Evolutionary conservation across 2,113 vertebrate species (phyloP).

Genomic region (Delphinus delphis): DNA sequence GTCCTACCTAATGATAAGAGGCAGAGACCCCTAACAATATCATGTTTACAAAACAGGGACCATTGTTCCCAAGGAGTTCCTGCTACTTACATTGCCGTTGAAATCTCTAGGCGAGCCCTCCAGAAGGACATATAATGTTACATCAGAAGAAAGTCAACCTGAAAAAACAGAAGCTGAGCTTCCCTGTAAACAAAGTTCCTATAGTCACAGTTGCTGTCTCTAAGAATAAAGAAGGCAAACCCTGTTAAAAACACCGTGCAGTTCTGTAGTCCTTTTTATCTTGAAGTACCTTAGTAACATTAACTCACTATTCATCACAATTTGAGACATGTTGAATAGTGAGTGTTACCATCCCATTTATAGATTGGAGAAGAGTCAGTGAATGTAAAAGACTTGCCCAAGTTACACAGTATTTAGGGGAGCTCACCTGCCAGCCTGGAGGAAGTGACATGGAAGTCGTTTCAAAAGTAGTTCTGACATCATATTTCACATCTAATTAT

Average conservation of each 20-base stretch:
- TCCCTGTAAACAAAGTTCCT: not conserved
- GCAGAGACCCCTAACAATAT: not conserved
- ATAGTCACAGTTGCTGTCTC: not conserved
- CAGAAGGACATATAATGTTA: not conserved
- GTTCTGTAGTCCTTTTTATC: not conserved
- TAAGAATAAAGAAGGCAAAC: not conserved
- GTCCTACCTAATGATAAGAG: not conserved
- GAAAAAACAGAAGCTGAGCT: not conserved
- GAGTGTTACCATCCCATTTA: not conserved
- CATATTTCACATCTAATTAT: not conserved
- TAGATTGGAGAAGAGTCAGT: not conserved
- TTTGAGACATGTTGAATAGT: not conserved
- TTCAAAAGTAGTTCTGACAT: constrained; percentile 9
- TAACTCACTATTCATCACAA: constrained; percentile 4
- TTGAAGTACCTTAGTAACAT: not conserved
- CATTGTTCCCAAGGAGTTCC: not conserved
- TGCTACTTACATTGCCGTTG: not conserved
- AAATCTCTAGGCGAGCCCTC: not conserved
- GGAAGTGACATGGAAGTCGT: not conserved
- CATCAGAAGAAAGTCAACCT: not conserved
- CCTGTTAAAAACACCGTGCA: not conserved
- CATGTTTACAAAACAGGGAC: not conserved
- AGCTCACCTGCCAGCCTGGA: not conserved
- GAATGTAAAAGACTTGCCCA: not conserved
- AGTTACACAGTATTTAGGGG: not conserved